phyloP scores from a whole-genome alignment of 2,888 invertebrate species.

The Cancer borealis region DNA sequence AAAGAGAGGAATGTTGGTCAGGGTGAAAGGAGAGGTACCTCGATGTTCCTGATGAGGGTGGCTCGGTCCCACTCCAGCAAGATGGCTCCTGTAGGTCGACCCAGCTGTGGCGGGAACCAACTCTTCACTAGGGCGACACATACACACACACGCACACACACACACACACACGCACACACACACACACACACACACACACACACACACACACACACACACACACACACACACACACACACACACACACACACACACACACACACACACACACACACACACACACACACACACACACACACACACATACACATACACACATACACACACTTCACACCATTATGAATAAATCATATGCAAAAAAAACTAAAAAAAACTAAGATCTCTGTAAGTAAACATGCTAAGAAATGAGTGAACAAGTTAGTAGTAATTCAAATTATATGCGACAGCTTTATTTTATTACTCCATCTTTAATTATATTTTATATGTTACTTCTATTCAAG shows the following conservation, averaged over 20 bases:
- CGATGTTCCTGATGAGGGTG: conserved; percentile 77
- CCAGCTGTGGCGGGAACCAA: conserved; percentile 70
- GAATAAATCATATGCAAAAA: background rate
- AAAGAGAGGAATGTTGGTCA: too few species aligned
- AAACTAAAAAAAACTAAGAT: background rate
- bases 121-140: conserved; percentile 27
- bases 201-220: conserved; percentile 14
- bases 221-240: conserved; percentile 46
- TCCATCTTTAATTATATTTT: background rate
- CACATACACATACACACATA: too few species aligned
- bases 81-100: conserved; percentile 76
- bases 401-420: background rate
- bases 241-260: conserved; percentile 51
- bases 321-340: background rate
- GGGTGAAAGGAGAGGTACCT: conserved; percentile 62
- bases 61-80: conserved; percentile 76
- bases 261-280: background rate
- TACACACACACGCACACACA: conserved; percentile 13
- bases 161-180: background rate
- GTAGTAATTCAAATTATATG: background rate
- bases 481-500: background rate
- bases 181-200: background rate
- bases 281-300: too few species aligned
- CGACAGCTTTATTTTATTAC: background rate
- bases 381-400: background rate